These are phyloP conservation scores for Epizoanthus ramosus DNA, from an alignment of 92 coral and sea anemone genomes.

Conservation along the genomic window DNA sequence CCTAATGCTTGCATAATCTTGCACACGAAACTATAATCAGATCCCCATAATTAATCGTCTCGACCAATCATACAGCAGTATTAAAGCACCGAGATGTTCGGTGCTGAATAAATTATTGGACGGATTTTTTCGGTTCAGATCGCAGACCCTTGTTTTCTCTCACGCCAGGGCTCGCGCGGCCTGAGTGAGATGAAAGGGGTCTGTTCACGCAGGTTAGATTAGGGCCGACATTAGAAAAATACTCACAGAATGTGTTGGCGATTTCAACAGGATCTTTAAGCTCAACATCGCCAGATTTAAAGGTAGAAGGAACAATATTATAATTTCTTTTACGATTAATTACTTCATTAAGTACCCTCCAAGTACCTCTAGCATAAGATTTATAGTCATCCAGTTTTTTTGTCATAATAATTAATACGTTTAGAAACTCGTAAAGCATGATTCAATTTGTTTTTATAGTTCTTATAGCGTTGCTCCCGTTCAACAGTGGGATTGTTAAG, in stretches of 20 bases:
- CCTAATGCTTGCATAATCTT: no score
- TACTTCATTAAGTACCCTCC: no score
- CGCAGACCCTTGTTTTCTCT: no score
- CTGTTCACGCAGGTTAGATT: constrained; percentile 6
- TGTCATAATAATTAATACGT: constrained; percentile 47
- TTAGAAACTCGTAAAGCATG: constrained; percentile 46
- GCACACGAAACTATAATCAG: no score
- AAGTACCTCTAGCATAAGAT: no score
- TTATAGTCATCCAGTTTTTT: neutral
- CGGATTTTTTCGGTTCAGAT: no score
- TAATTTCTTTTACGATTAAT: neutral
- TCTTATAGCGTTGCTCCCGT: neutral
- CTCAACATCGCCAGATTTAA: neutral
- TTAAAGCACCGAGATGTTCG: no score
- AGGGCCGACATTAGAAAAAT: constrained; percentile 24
- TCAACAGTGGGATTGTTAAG: neutral
- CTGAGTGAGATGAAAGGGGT: no score
- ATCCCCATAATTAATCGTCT: no score
- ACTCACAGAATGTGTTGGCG: constrained; percentile 26
- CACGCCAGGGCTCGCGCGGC: no score
- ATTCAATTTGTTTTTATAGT: constrained; percentile 37
- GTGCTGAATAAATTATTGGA: no score
- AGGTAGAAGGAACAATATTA: neutral
- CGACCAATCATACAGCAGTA: no score
- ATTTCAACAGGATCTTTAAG: constrained; percentile 31